Conservation (phyloP, 2,797 vertebrate genomes). For the Bovichtus diacanthus region DNA sequence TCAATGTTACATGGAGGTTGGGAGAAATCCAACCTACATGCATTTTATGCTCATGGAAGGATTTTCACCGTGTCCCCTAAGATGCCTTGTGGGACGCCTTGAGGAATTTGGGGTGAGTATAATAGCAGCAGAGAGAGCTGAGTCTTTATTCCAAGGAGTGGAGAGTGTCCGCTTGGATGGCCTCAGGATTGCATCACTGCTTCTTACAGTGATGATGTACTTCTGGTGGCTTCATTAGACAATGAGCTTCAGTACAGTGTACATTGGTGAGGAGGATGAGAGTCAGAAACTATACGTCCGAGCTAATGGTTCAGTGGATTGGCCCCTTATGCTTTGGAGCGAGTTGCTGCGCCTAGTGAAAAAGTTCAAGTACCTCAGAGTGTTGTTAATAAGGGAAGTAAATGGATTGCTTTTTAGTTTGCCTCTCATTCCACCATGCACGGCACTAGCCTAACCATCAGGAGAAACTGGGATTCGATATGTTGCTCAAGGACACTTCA, state of each 20-base stretch:
- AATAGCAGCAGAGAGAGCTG: slow-evolving; percentile 15
- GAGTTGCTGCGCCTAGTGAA: not conserved
- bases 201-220: slow-evolving; percentile 9
- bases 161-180: not conserved
- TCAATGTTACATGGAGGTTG: slow-evolving; percentile 22
- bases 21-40: not conserved
- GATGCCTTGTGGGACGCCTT: not conserved
- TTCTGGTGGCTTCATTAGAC: slow-evolving; percentile 6
- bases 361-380: not conserved
- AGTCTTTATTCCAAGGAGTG: slow-evolving; percentile 1
- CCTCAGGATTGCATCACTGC: slow-evolving; percentile 9
- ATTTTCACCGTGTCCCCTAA: not conserved
- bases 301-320: slow-evolving; percentile 9
- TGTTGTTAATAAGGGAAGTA: not conserved
- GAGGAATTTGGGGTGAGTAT: not conserved
- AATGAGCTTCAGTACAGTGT: not conserved
- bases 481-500: not conserved
- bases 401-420: not conserved
- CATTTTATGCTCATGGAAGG: not conserved
- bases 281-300: slow-evolving; percentile 10
- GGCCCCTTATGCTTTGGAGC: not conserved
- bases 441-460: not conserved
- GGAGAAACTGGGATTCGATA: not conserved
- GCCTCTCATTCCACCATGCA: not conserved
- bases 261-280: slow-evolving; percentile 10